Evolutionary conservation across 2,888 invertebrate species (phyloP), one percentile per base, ranked within the genome.

Genomic region (Cecidostiba fungosa): DNA sequence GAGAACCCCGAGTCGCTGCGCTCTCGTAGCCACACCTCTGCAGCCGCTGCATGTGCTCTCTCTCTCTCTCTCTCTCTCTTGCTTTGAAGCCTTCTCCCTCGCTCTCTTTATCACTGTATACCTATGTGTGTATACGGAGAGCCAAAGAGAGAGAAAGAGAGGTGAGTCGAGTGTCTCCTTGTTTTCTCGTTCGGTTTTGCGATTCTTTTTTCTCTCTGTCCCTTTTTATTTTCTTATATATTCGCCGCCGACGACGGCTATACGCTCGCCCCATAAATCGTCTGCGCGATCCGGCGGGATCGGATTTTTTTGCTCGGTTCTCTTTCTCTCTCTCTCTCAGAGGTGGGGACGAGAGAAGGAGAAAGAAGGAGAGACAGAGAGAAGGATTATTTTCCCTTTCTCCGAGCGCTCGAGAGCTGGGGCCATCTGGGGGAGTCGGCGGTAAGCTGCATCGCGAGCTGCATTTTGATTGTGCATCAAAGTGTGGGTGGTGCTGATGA

Each of bases 391-490:
- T 50, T 72, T 81, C 78, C 19, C 74, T 74, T 86, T 79, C 70
- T 73, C 29, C 39, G n/a, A 32, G 77, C 12, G 43, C 29, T 43
- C 62, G 73, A 80, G 87, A 92, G 92, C 92, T 93, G 91, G 89
- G 90, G 92, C 90, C 93, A 91, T 93, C 93, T 93, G 89, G 87
- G 79, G 89, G 85, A 77, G 36, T 19, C n/a, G n/a, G 8, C 1
- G 3, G 54, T 3, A 86, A 86, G 26, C 62, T 70, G 39, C 70
- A 32, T 62, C 43, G 39, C 54, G 76, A 74, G 72, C 10, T 72
- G 77, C 69, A 66, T 29, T 26, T 66, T 66, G 29, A 66, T 66
- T 3, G 5, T 59, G 59, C 23, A 14, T 66, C 66, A 4, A 5
- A 26, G 54, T 23, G 54, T 59, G 54, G 54, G 54, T 59, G 54